These are phyloP conservation scores for Centropus bengalensis DNA, from an alignment of 2,113 vertebrate species.

Conservation along the genomic window DNA sequence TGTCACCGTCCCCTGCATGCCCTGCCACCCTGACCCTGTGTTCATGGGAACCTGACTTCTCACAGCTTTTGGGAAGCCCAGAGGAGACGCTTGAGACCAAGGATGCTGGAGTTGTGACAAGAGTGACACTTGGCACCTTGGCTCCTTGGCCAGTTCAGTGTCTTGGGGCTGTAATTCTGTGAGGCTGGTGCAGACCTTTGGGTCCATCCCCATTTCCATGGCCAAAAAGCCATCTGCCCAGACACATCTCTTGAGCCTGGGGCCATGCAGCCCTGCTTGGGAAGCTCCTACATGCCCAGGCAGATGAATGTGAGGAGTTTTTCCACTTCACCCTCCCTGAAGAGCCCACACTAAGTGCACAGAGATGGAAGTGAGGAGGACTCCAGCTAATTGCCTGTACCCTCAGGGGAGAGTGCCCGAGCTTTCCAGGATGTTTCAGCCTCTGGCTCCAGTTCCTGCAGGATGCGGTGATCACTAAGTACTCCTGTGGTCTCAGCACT, in stretches of 20 bases:
- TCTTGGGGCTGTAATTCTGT: background rate
- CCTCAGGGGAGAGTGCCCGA: background rate
- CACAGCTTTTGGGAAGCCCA: background rate
- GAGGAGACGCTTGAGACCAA: background rate
- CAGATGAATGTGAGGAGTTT: background rate
- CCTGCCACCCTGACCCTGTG: background rate
- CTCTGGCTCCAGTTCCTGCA: conserved; percentile 26
- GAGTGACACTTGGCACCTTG: rapidly evolving
- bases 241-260: background rate
- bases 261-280: background rate
- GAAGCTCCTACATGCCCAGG: background rate
- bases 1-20: background rate
- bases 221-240: background rate
- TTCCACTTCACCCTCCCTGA: background rate
- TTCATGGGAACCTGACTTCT: rapidly evolving
- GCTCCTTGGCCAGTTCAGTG: background rate
- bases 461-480: conserved; percentile 42
- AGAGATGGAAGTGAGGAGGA: background rate
- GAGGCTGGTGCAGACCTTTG: background rate
- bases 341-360: background rate
- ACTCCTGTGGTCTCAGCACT: background rate
- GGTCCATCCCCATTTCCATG: background rate
- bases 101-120: background rate
- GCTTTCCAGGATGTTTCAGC: conserved; percentile 15
- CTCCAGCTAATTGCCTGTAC: conserved; percentile 21